phyloP scores from a whole-genome alignment of 2,797 vertebrate genomes.

The Rhadinocentrus ornatus region DNA sequence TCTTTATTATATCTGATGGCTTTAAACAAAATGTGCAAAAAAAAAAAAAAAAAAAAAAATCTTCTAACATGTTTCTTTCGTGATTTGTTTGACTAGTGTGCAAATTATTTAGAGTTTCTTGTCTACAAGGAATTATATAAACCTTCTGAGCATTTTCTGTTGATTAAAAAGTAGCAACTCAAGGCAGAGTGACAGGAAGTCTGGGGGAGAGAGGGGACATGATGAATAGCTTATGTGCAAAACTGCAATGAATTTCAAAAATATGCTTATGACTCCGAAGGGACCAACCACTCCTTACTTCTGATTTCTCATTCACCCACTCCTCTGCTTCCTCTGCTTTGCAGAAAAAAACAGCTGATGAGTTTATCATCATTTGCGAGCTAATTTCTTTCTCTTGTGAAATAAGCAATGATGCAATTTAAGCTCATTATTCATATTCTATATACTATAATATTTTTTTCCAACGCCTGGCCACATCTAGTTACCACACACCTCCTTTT shows the following conservation, averaged over 20 bases:
- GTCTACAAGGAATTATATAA: background rate
- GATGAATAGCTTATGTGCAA: conserved; percentile 39
- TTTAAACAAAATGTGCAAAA: background rate
- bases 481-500: conserved; percentile 21
- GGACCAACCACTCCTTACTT: conserved; percentile 26
- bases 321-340: conserved; percentile 13
- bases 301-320: conserved; percentile 19
- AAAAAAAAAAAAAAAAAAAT: background rate
- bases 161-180: conserved; percentile 19
- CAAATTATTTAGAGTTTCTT: conserved; percentile 13
- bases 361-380: conserved; percentile 2
- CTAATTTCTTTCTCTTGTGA: conserved; percentile 17
- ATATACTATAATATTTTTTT: conserved; percentile 22
- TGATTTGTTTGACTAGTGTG: background rate
- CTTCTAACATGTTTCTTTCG: background rate
- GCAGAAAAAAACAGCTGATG: conserved; percentile 15
- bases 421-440: conserved; percentile 28
- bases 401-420: conserved; percentile 19
- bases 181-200: conserved; percentile 35
- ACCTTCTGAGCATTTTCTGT: conserved; percentile 25
- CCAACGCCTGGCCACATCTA: conserved; percentile 4
- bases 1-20: background rate
- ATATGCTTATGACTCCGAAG: conserved; percentile 42
- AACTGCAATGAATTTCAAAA: conserved; percentile 40
- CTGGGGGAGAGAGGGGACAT: conserved; percentile 23